Evolutionary conservation across 2,113 vertebrate genomes (phyloP).

Genomic region (Calidris pygmaea): DNA sequence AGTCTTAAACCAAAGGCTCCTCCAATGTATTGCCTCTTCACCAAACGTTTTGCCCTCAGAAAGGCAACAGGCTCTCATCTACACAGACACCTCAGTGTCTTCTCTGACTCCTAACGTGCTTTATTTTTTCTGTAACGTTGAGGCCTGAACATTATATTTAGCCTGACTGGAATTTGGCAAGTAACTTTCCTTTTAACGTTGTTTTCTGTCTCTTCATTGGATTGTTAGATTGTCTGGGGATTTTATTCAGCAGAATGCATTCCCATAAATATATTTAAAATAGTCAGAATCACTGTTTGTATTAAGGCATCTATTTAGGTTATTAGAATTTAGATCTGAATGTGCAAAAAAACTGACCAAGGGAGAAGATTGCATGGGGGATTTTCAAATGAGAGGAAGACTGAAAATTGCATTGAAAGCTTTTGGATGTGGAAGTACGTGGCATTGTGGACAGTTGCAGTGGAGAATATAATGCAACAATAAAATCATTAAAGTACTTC

Average conservation of each 20-base stretch:
- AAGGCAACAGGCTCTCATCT: not conserved
- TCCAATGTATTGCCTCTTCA: not conserved
- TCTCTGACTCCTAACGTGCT: not conserved
- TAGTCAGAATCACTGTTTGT: slow-evolving; percentile 21
- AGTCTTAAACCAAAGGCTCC: not conserved
- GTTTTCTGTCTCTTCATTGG: slow-evolving; percentile 27
- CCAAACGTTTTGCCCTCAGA: not conserved
- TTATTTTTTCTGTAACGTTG: not conserved
- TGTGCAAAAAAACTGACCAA: slow-evolving; percentile 11
- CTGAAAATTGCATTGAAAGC: slow-evolving; percentile 54
- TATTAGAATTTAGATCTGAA: slow-evolving; percentile 41
- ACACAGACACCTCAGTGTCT: not conserved
- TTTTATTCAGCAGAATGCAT: slow-evolving; percentile 64
- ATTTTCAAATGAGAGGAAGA: slow-evolving; percentile 6
- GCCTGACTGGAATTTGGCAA: slow-evolving; percentile 56
- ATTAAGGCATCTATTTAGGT: slow-evolving; percentile 22
- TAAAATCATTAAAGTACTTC: slow-evolving; percentile 68
- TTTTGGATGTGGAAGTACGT: slow-evolving; percentile 45
- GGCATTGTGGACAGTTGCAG: slow-evolving; percentile 58
- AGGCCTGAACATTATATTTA: slow-evolving; percentile 46
- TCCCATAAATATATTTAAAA: slow-evolving; percentile 55
- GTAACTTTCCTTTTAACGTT: slow-evolving; percentile 10
- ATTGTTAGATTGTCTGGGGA: slow-evolving; percentile 45
- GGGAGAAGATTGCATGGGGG: not conserved
- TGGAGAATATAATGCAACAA: slow-evolving; percentile 61